These are phyloP conservation scores for Gallinago stenura DNA, from an alignment of 2,797 vertebrate species.

Conservation along the genomic window DNA sequence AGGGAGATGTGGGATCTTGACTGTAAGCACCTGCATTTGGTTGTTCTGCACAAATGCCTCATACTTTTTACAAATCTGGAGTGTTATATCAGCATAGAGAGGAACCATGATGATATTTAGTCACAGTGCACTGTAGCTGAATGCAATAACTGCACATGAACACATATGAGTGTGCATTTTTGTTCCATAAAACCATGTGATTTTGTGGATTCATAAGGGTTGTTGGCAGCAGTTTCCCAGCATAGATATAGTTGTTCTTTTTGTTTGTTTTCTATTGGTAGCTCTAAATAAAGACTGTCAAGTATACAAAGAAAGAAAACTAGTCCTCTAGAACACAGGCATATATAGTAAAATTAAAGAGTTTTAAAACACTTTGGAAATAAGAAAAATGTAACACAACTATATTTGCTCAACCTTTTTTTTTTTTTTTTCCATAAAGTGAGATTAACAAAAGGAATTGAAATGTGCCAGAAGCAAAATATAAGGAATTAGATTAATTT, in stretches of 20 bases:
- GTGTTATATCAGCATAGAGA: neutral
- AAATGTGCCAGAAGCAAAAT: conserved; percentile 1
- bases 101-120: neutral
- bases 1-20: neutral
- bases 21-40: neutral
- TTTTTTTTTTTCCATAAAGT: neutral
- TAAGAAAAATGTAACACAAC: neutral
- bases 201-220: neutral
- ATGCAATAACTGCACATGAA: neutral
- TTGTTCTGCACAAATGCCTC: neutral
- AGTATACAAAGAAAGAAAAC: neutral
- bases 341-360: neutral
- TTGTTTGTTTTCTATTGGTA: neutral
- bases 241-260: neutral
- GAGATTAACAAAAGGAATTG: neutral
- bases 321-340: neutral
- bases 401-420: neutral
- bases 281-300: neutral
- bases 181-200: neutral
- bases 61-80: neutral
- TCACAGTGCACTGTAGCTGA: neutral
- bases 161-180: fast-evolving
- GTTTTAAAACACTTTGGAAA: neutral
- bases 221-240: neutral
- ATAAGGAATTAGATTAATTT: conserved; percentile 11